Conservation (phyloP, 2,888 invertebrate genomes). For the Acholoe squamosa region DNA sequence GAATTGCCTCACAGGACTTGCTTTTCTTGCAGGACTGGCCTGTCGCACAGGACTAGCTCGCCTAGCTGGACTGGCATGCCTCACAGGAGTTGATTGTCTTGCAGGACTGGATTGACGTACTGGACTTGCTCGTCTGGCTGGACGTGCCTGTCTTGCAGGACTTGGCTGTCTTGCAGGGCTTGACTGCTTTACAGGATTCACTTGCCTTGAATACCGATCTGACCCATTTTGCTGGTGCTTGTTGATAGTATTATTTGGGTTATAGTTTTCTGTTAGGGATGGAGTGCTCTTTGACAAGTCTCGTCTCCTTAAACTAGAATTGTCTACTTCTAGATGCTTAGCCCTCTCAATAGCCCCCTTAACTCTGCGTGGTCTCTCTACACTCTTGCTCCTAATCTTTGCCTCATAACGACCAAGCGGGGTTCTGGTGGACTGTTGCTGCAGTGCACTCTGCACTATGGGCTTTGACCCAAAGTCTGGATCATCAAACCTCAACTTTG, state of each 20-base stretch:
- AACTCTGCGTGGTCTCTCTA: not conserved
- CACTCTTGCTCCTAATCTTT: constrained; percentile 61
- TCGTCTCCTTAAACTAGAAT: constrained; percentile 10
- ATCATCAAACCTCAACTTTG: constrained; percentile 55
- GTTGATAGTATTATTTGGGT: not conserved
- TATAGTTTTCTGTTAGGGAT: constrained; percentile 2
- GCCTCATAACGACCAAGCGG: constrained; percentile 66
- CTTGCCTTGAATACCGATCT: not conserved
- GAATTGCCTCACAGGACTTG: constrained; percentile 6
- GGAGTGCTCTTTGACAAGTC: constrained; percentile 47
- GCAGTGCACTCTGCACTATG: constrained; percentile 45
- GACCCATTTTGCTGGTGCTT: not conserved
- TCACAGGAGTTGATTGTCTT: not conserved
- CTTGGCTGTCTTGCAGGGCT: not conserved
- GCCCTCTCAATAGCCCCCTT: constrained; percentile 33
- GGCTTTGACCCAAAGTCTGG: not conserved
- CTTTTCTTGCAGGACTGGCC: not conserved
- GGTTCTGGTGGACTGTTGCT: constrained; percentile 19
- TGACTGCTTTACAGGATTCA: not conserved
- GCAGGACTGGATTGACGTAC: not conserved
- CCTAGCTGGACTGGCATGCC: not conserved
- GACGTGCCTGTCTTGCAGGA: constrained; percentile 10
- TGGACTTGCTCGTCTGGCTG: not conserved
- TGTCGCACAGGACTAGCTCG: not conserved
- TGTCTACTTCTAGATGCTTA: not conserved